Evolutionary conservation across 2,113 vertebrate species (phyloP).

Genomic region (Aramus guarauna): DNA sequence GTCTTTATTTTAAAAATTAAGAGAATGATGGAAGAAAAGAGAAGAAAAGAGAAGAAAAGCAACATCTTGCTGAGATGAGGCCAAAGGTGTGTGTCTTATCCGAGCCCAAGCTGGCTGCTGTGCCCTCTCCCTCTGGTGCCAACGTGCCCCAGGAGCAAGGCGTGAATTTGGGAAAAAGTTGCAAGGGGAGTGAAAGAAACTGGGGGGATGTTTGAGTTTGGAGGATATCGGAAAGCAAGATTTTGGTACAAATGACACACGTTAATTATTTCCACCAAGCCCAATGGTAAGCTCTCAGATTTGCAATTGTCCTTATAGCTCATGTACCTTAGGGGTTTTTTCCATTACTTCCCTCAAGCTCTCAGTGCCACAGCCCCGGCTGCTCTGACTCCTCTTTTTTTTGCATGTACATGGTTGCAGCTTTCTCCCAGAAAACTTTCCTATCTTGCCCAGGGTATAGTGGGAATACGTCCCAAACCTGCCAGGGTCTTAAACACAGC

Average conservation of each 20-base stretch:
- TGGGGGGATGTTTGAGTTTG: background rate
- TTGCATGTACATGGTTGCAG: background rate
- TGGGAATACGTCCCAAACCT: background rate
- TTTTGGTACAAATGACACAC: background rate
- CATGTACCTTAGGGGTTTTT: background rate
- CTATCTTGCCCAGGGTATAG: background rate
- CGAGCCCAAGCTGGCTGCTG: background rate
- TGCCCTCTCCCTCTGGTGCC: background rate
- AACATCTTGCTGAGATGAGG: background rate
- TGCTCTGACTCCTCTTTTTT: background rate
- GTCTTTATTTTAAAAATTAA: background rate
- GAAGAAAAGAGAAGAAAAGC: background rate
- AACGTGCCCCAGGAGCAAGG: accelerated
- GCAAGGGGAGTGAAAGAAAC: background rate
- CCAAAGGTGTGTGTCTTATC: background rate
- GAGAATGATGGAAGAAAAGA: background rate
- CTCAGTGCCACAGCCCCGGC: background rate
- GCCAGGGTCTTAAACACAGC: background rate
- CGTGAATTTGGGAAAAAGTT: background rate
- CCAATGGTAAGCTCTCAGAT: background rate
- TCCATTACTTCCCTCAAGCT: background rate
- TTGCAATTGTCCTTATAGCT: background rate
- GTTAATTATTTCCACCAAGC: background rate
- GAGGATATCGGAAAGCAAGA: background rate
- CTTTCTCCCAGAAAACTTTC: background rate